These are phyloP conservation scores for Pseudolaguvia tuberculata DNA, from an alignment of 2,113 vertebrate genomes.

Conservation along the genomic window DNA sequence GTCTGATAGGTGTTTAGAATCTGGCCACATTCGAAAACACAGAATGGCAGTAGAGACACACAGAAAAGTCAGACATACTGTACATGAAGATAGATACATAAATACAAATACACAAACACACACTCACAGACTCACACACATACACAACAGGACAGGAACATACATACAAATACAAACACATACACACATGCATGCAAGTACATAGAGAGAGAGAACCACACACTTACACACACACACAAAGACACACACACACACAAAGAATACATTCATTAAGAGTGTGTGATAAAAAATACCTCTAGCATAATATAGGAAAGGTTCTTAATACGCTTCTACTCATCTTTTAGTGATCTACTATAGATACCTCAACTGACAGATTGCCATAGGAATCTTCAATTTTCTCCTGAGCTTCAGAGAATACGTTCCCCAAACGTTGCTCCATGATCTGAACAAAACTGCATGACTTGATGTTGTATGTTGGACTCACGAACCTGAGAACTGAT, in stretches of 20 bases:
- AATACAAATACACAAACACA: not conserved
- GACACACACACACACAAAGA: not conserved
- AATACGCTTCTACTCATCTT: not conserved
- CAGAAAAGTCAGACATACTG: not conserved
- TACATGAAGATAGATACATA: no score
- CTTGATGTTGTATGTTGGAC: conserved; percentile 82
- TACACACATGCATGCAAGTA: not conserved
- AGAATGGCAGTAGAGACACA: not conserved
- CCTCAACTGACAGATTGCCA: conserved; percentile 86
- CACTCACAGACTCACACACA: not conserved
- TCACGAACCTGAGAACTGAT: conserved; percentile 89
- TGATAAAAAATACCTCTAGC: no score
- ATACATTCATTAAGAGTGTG: no score
- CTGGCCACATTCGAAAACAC: conserved; percentile 63
- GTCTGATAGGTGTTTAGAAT: conserved; percentile 82
- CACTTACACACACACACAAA: not conserved
- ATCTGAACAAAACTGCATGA: conserved; percentile 90
- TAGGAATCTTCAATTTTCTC: conserved; percentile 82
- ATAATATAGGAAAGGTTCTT: not conserved
- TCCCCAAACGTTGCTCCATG: conserved; percentile 86
- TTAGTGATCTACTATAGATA: conserved; percentile 49
- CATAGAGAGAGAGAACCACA: not conserved
- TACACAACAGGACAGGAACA: not conserved
- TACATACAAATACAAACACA: not conserved
- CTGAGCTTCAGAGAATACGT: conserved; percentile 87